phyloP scores from a whole-genome alignment of 2,888 invertebrate species.

The Sepiola atlantica region DNA sequence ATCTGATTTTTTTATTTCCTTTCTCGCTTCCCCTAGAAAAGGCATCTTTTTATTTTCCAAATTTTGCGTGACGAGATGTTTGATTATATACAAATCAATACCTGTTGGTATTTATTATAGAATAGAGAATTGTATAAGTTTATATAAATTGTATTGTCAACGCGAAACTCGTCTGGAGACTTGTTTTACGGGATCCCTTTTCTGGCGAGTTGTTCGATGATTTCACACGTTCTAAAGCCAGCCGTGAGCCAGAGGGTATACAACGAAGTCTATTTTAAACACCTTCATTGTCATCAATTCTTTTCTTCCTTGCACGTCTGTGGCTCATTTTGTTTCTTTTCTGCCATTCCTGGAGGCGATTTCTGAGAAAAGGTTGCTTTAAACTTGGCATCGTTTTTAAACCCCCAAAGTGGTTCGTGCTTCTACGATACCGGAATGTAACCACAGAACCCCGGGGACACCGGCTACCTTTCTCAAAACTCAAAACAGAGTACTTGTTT shows the following conservation, averaged over 20 bases:
- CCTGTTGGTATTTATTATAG: too few relatives aligned
- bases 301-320: not conserved
- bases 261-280: not conserved
- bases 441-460: not conserved
- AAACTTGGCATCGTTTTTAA: slow-evolving; percentile 12
- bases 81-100: too few relatives aligned
- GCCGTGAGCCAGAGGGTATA: not conserved
- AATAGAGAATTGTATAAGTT: not conserved
- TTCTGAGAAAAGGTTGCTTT: not conserved
- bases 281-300: not conserved
- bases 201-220: not conserved
- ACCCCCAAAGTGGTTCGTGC: not conserved
- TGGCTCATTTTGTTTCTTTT: not conserved
- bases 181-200: not conserved
- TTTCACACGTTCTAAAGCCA: not conserved
- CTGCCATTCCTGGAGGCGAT: not conserved
- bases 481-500: too few relatives aligned
- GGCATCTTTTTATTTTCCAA: too few relatives aligned
- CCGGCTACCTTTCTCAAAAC: not conserved
- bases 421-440: not conserved
- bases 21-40: too few relatives aligned
- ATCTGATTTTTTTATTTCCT: too few relatives aligned
- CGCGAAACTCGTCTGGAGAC: not conserved
- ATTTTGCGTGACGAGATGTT: too few relatives aligned
- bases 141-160: not conserved